phyloP scores from a whole-genome alignment of 2,113 vertebrate genomes.

The Vulpes vulpes region DNA sequence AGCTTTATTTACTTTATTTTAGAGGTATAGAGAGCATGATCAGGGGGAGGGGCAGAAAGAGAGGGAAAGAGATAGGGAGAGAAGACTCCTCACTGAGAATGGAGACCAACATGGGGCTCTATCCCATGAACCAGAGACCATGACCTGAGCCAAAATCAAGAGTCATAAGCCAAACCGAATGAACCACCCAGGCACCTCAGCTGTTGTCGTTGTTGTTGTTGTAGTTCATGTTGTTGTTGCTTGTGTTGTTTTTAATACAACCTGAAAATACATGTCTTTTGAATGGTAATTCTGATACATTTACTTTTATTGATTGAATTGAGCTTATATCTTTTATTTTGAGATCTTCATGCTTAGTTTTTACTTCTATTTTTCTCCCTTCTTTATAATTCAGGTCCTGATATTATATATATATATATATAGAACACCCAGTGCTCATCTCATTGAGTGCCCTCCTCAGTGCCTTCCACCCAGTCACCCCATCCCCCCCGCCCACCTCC shows the following conservation, averaged over 20 bases:
- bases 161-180: neutral
- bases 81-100: neutral
- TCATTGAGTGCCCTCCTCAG: no score
- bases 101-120: neutral
- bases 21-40: neutral
- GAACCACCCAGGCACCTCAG: neutral
- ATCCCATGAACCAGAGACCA: neutral
- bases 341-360: slow-evolving; percentile 31
- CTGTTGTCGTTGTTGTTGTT: neutral
- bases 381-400: neutral
- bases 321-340: slow-evolving; percentile 46
- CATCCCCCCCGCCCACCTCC: no score
- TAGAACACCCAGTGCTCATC: no score
- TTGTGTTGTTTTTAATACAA: slow-evolving; percentile 14
- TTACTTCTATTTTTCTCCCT: slow-evolving; percentile 42
- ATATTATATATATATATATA: neutral
- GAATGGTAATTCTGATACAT: neutral
- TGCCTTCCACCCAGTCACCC: no score
- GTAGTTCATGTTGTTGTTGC: no score
- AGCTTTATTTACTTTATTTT: neutral
- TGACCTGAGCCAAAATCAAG: neutral
- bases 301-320: slow-evolving; percentile 36
- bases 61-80: neutral
- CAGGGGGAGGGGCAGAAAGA: neutral
- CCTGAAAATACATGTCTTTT: slow-evolving; percentile 57